Conservation (phyloP, 2,888 invertebrate genomes). For the Anarsia innoxiella region DNA sequence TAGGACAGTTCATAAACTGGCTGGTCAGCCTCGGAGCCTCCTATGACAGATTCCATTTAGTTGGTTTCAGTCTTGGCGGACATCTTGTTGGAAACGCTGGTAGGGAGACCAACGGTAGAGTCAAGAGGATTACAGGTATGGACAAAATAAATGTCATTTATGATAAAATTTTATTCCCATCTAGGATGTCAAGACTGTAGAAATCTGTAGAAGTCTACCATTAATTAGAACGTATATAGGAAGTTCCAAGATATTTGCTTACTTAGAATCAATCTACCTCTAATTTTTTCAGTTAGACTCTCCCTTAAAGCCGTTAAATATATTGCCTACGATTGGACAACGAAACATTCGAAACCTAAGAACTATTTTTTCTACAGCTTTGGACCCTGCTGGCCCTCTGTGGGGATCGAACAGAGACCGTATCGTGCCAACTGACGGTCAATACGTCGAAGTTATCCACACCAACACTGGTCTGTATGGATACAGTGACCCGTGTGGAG, state of each 20-base stretch:
- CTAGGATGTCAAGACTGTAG: too few species aligned
- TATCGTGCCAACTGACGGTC: constrained; percentile 35
- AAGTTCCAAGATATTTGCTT: too few species aligned
- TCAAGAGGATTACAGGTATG: constrained; percentile 51
- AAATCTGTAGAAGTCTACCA: too few species aligned
- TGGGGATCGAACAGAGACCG: constrained; percentile 37
- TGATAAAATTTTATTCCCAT: too few species aligned
- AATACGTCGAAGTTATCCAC: constrained; percentile 59
- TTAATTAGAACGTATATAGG: too few species aligned
- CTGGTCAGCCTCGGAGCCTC: constrained; percentile 31
- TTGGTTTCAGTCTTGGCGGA: constrained; percentile 63
- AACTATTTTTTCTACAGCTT: constrained; percentile 25
- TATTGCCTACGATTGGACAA: not conserved
- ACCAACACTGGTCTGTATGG: constrained; percentile 44
- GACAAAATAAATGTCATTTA: too few species aligned
- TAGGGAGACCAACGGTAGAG: constrained; percentile 32
- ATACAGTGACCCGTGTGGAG: constrained; percentile 36
- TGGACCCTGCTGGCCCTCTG: constrained; percentile 59
- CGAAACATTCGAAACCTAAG: too few species aligned
- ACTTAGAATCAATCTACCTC: too few species aligned
- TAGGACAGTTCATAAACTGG: constrained; percentile 44
- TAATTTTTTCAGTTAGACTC: too few species aligned
- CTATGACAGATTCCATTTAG: constrained; percentile 44
- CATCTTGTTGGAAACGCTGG: constrained; percentile 57
- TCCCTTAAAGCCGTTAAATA: not conserved